Percentiles rank a stretch among this genome's conserved stretches.
These are phyloP conservation scores for Ischnura elegans DNA, from an alignment of 2,888 invertebrate genomes.

Conservation along the genomic window DNA sequence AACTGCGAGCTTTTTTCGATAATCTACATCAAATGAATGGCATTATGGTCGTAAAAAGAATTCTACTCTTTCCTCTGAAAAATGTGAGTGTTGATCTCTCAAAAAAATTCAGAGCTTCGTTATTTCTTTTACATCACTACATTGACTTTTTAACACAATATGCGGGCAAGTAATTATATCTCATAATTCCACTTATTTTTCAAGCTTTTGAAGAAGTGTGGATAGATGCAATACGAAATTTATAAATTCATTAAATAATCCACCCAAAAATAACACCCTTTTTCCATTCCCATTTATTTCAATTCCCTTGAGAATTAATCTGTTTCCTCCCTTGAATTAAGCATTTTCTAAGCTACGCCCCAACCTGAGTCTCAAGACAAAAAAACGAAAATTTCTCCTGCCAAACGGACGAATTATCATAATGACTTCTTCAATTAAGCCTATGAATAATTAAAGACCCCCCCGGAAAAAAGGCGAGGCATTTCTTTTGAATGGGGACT, in stretches of 20 bases:
- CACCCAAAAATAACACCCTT: background rate
- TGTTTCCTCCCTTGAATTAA: background rate
- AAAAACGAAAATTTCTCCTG: background rate
- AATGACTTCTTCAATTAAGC: slow-evolving; percentile 3
- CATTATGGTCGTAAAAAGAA: too few species aligned
- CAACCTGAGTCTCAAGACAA: background rate
- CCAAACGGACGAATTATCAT: background rate
- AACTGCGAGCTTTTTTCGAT: too few species aligned
- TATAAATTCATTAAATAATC: background rate
- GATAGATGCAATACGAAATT: background rate
- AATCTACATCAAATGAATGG: too few species aligned
- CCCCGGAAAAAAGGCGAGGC: background rate
- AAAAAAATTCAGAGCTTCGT: too few species aligned
- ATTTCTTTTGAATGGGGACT: background rate
- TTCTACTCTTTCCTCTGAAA: too few species aligned
- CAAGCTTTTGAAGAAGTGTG: background rate
- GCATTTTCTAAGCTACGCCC: background rate
- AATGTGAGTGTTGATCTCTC: too few species aligned
- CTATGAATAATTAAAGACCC: background rate
- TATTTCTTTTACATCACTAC: too few species aligned
- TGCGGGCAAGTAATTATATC: background rate
- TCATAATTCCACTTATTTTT: background rate
- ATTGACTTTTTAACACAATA: too few species aligned
- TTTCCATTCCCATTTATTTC: background rate
- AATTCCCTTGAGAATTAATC: background rate